A percentile compares a stretch with the other conserved stretches of the same genome.
phyloP scores from a whole-genome alignment of 2,113 vertebrate genomes.

The Epinephelus moara region DNA sequence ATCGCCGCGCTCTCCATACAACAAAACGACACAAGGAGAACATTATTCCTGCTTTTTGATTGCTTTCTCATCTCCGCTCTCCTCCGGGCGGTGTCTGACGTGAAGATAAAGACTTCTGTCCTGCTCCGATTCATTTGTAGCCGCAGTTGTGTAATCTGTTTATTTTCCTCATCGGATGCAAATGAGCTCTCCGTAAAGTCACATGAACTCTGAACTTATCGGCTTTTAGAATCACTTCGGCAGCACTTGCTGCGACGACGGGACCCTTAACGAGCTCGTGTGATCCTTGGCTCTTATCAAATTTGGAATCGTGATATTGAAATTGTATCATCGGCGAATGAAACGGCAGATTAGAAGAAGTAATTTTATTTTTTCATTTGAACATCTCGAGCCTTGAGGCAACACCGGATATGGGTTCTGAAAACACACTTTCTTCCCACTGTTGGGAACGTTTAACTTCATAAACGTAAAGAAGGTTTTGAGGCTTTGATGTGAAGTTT shows the following conservation, averaged over 20 bases:
- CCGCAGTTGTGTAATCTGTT: conserved; percentile 61
- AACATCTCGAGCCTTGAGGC: conserved; percentile 20
- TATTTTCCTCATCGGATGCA: conserved; percentile 38
- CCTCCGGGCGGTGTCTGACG: conserved; percentile 34
- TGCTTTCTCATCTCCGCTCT: conserved; percentile 28
- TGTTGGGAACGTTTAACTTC: not conserved
- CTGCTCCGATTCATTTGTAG: conserved; percentile 11
- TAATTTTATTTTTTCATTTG: conserved; percentile 37
- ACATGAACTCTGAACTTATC: conserved; percentile 61
- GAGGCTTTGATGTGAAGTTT: not conserved
- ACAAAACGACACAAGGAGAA: conserved; percentile 39
- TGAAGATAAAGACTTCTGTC: conserved; percentile 59
- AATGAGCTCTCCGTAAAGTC: conserved; percentile 40
- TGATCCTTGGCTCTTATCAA: conserved; percentile 42
- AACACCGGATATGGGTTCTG: not conserved
- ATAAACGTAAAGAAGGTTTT: not conserved
- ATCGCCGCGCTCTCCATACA: not conserved
- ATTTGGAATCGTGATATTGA: conserved; percentile 19
- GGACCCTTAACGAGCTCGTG: conserved; percentile 13
- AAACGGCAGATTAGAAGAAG: conserved; percentile 32
- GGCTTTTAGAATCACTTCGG: conserved; percentile 5
- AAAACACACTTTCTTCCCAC: too few relatives aligned
- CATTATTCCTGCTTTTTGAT: conserved; percentile 44
- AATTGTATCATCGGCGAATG: conserved; percentile 31
- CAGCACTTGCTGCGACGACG: not conserved